Evolutionary conservation across 2,113 vertebrate genomes (phyloP).

Genomic region (Pachycephala philippinensis): DNA sequence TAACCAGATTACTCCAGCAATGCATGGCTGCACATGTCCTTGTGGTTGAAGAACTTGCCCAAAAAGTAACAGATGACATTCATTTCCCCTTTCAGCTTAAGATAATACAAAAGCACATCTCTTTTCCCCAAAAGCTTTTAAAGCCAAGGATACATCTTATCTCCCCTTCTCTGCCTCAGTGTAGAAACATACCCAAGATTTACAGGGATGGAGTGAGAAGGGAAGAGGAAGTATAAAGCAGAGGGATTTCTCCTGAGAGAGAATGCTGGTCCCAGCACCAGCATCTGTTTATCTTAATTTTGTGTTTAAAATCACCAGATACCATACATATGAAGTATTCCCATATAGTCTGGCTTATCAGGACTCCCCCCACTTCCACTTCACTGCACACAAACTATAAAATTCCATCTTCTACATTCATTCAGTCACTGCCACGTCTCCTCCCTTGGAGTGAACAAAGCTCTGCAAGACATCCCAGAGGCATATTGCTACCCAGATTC

Average conservation of each 20-base stretch:
- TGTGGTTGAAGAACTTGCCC: not conserved
- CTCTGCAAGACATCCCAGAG: not conserved
- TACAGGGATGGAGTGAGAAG: not conserved
- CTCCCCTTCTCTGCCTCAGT: not conserved
- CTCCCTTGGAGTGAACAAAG: not conserved
- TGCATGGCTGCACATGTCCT: not conserved
- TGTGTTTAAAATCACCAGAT: not conserved
- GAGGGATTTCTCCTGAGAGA: not conserved
- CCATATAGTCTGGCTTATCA: not conserved
- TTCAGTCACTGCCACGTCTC: not conserved
- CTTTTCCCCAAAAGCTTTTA: not conserved
- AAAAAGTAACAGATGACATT: not conserved
- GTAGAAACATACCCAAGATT: not conserved
- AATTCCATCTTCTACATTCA: not conserved
- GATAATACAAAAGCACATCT: not conserved
- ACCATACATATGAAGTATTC: not conserved
- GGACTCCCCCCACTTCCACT: not conserved
- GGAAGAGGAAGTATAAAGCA: not conserved
- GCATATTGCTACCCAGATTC: not conserved
- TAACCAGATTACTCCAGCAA: not conserved
- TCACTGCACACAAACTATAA: not conserved
- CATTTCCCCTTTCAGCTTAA: not conserved
- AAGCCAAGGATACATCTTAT: not conserved
- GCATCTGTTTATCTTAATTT: not conserved
- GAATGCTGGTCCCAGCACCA: not conserved